Evolutionary conservation across 2,113 vertebrate species (phyloP).

Genomic region (Amazona guildingii): DNA sequence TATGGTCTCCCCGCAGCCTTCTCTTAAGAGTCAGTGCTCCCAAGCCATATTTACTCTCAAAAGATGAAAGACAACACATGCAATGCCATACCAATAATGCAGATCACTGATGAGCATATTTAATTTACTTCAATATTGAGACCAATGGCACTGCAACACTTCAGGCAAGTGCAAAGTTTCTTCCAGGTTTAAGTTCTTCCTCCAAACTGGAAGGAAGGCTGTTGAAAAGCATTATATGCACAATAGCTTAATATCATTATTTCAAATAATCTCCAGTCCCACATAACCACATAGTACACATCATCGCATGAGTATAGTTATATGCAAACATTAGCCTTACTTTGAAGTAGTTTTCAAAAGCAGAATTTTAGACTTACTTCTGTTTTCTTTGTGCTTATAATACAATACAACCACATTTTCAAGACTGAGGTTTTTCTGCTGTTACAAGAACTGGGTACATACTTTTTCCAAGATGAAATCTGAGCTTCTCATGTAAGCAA

Average conservation of each 20-base stretch:
- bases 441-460: not conserved
- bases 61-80: not conserved
- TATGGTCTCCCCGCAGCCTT: not conserved
- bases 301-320: not conserved
- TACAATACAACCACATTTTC: not conserved
- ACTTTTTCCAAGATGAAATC: not conserved
- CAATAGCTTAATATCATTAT: not conserved
- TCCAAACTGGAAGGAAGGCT: not conserved
- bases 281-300: not conserved
- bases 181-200: not conserved
- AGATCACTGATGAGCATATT: not conserved
- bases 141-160: not conserved
- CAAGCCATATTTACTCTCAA: not conserved
- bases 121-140: not conserved
- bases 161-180: not conserved
- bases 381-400: not conserved
- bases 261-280: not conserved
- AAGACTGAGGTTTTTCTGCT: not conserved
- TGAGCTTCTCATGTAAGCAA: not conserved
- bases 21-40: not conserved
- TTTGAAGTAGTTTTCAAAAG: not conserved
- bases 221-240: not conserved
- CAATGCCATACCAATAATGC: not conserved
- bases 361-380: not conserved
- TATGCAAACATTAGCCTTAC: not conserved